Evolutionary conservation across 2,888 invertebrate genomes (phyloP).

Genomic region (Troides helena): DNA sequence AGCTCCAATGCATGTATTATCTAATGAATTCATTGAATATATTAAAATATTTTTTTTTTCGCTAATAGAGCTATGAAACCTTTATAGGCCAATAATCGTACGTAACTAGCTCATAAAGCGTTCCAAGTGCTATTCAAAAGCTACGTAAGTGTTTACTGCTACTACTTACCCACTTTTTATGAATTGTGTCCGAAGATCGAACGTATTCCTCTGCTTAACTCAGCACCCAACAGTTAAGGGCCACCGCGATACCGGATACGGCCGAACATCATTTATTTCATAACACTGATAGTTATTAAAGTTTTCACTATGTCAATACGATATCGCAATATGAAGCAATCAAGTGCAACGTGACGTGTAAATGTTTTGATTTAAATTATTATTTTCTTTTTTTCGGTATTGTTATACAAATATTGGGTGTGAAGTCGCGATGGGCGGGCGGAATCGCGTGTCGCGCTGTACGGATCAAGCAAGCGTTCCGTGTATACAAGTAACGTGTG

Average conservation of each 20-base stretch:
- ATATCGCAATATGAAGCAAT: too few species aligned
- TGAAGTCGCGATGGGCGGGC: constrained; percentile 49
- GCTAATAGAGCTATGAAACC: constrained; percentile 1
- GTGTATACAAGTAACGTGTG: constrained; percentile 46
- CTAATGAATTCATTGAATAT: neutral
- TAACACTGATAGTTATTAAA: neutral
- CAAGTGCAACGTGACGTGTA: too few species aligned
- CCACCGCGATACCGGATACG: constrained; percentile 16
- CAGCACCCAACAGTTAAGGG: constrained; percentile 38
- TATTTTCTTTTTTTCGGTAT: neutral
- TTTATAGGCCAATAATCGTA: constrained; percentile 32
- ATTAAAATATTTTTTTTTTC: neutral
- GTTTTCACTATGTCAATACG: constrained; percentile 16
- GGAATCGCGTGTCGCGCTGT: constrained; percentile 40
- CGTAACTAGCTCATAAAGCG: constrained; percentile 37
- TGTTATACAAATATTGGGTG: constrained; percentile 37
- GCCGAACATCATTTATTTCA: constrained; percentile 37
- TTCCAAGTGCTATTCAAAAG: constrained; percentile 36
- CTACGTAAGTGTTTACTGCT: constrained; percentile 36
- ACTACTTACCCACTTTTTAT: constrained; percentile 71
- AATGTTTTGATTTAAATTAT: too few species aligned
- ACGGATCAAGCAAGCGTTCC: constrained; percentile 41
- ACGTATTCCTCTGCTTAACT: constrained; percentile 44
- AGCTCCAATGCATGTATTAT: too few species aligned
- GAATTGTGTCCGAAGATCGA: constrained; percentile 43